These are phyloP conservation scores for Molorchus minor DNA, from an alignment of 2,888 invertebrate genomes.

Conservation along the genomic window DNA sequence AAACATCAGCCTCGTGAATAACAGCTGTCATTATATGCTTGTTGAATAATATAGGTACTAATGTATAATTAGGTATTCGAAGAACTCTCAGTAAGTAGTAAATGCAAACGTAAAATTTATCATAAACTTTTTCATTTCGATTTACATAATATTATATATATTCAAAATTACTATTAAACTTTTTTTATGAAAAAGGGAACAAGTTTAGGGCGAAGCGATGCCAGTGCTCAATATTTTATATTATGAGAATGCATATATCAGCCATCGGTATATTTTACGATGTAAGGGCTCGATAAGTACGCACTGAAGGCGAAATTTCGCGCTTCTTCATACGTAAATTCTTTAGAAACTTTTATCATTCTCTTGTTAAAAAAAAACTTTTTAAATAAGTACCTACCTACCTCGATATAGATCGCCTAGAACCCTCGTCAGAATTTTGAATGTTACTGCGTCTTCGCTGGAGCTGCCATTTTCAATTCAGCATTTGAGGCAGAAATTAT, in stretches of 20 bases:
- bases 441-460: conserved; percentile 29
- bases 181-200: no score
- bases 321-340: conserved; percentile 41
- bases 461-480: conserved; percentile 37
- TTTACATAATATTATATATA: no score
- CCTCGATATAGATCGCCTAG: conserved; percentile 41
- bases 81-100: no score
- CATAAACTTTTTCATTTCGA: no score
- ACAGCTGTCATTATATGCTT: no score
- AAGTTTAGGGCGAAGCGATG: no score
- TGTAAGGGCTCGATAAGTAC: conserved; percentile 14
- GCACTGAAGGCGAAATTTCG: conserved; percentile 36
- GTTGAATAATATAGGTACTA: no score
- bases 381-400: conserved; percentile 38
- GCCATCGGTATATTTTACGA: conserved; percentile 19
- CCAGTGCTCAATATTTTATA: no score
- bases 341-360: conserved; percentile 39
- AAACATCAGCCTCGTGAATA: no score
- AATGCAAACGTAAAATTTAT: no score
- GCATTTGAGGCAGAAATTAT: conserved; percentile 37
- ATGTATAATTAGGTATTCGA: no score
- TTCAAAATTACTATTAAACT: no score
- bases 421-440: conserved; percentile 32
- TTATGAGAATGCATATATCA: conserved; percentile 11
- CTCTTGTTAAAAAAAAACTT: conserved; percentile 32